A percentile compares a stretch with the other conserved stretches of the same genome.
Evolutionary conservation across 2,797 vertebrate genomes (phyloP).

Genomic region (Hirundo rustica): DNA sequence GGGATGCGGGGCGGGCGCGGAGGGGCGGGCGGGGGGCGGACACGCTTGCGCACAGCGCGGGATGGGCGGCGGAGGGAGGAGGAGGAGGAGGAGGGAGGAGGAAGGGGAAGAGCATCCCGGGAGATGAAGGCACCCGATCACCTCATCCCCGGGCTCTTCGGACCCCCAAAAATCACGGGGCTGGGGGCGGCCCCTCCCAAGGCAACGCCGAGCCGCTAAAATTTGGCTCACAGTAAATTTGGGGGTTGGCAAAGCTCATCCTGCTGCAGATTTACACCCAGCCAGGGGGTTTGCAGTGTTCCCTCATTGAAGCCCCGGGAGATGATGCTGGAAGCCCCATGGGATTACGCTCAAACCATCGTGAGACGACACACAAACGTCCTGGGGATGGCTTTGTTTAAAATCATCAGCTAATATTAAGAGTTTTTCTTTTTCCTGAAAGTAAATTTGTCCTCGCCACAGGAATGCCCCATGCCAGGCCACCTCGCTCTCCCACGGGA

Average conservation of each 20-base stretch:
- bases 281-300: too few species aligned
- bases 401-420: not conserved
- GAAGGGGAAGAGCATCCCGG: not conserved
- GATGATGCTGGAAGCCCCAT: not conserved
- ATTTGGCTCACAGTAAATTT: not conserved
- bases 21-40: not conserved
- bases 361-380: accelerated
- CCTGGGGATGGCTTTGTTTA: not conserved
- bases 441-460: not conserved
- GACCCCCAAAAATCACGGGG: not conserved
- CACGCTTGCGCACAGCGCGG: constrained; percentile 5
- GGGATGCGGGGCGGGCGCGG: not conserved
- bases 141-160: not conserved
- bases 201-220: too few species aligned
- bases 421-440: not conserved
- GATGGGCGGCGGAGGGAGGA: not conserved
- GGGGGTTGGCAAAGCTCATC: not conserved
- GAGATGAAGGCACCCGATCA: not conserved
- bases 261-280: not conserved
- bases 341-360: accelerated
- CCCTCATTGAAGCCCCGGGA: accelerated
- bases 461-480: not conserved
- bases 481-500: not conserved
- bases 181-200: not conserved
- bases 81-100: not conserved